Evolutionary conservation across 1,140 invertebrate genomes (phyloP).

Genomic region (Dryas iulia): DNA sequence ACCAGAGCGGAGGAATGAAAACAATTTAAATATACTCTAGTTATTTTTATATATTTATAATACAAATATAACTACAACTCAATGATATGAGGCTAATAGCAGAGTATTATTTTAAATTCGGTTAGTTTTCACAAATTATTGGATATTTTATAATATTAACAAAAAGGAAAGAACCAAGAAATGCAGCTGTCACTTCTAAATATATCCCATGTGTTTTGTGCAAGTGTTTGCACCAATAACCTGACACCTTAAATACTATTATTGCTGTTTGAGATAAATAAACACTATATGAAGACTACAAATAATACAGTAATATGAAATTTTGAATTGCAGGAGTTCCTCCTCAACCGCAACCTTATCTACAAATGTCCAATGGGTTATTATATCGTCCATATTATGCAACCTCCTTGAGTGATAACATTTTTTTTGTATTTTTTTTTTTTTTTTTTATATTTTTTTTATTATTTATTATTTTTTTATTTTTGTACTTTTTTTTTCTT

Average conservation of each 20-base stretch:
- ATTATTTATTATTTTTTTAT: background rate
- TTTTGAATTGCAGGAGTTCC: slow-evolving; percentile 51
- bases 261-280: background rate
- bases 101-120: no score
- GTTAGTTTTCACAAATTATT: no score
- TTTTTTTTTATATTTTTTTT: background rate
- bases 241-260: background rate
- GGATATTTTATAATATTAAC: no score
- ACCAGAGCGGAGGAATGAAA: no score
- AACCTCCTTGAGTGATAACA: slow-evolving; percentile 17
- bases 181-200: background rate
- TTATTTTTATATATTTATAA: no score
- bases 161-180: background rate
- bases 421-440: background rate
- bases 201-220: background rate
- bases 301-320: slow-evolving; percentile 55
- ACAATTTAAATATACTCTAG: no score
- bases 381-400: slow-evolving; percentile 35
- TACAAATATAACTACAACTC: no score
- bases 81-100: no score
- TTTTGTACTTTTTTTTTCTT: background rate
- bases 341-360: slow-evolving; percentile 54
- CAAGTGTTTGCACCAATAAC: background rate
- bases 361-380: slow-evolving; percentile 47
- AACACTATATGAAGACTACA: slow-evolving; percentile 34